These are phyloP conservation scores for Parnassius smintheus DNA, from an alignment of 2,888 invertebrate genomes.

Conservation along the genomic window DNA sequence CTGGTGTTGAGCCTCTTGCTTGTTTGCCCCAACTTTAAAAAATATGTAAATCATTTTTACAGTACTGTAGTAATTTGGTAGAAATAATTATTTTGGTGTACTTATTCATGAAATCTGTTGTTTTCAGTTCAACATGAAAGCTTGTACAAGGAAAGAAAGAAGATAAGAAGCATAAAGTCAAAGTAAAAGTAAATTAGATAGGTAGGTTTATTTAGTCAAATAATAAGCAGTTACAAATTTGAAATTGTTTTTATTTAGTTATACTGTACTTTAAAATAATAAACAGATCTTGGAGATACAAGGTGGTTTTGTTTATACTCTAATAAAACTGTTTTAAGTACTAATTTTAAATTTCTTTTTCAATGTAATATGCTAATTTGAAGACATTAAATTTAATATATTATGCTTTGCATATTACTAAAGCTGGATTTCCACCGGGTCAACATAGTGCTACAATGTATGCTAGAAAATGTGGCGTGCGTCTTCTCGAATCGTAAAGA, in stretches of 20 bases:
- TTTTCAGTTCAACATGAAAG: slow-evolving; percentile 85
- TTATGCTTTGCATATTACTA: slow-evolving; percentile 62
- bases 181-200: slow-evolving; percentile 30
- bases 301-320: slow-evolving; percentile 51
- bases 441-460: too few species aligned
- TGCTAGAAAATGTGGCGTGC: too few species aligned
- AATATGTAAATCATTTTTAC: too few species aligned
- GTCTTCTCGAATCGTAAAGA: too few species aligned
- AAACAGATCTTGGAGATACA: slow-evolving; percentile 71
- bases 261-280: slow-evolving; percentile 65
- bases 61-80: too few species aligned
- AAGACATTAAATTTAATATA: slow-evolving; percentile 73
- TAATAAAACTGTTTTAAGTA: slow-evolving; percentile 46
- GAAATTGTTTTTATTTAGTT: slow-evolving; percentile 65
- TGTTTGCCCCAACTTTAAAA: too few species aligned
- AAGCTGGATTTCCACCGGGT: too few species aligned
- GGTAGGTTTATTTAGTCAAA: slow-evolving; percentile 33
- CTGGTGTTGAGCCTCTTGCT: too few species aligned
- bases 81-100: too few species aligned
- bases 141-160: slow-evolving; percentile 84
- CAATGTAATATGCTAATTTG: slow-evolving; percentile 26
- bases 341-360: slow-evolving; percentile 18
- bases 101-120: slow-evolving; percentile 27
- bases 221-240: slow-evolving; percentile 49
- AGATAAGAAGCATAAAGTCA: slow-evolving; percentile 84